Evolutionary conservation across 2,888 invertebrate species (phyloP).

Genomic region (Nomada flava): DNA sequence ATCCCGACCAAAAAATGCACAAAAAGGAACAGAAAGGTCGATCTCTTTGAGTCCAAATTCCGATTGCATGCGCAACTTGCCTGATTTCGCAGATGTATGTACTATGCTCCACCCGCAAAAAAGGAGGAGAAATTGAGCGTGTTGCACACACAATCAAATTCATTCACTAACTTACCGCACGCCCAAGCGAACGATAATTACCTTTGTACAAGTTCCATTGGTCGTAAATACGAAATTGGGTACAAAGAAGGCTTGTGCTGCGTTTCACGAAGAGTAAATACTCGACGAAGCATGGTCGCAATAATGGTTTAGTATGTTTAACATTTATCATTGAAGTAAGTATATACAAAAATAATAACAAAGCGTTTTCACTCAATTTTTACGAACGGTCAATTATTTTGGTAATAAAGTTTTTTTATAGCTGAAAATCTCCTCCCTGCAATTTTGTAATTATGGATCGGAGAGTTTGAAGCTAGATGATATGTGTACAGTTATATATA

Average conservation of each 20-base stretch:
- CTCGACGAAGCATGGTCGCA: neutral
- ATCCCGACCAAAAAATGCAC: neutral
- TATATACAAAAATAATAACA: neutral
- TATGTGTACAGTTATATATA: no score
- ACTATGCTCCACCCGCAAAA: neutral
- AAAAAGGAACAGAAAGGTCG: neutral
- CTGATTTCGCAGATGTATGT: conserved; percentile 53
- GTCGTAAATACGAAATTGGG: conserved; percentile 36
- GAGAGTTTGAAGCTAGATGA: no score
- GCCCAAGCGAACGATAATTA: conserved; percentile 33
- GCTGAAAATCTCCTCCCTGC: no score
- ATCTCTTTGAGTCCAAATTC: conserved; percentile 29
- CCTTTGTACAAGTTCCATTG: conserved; percentile 35
- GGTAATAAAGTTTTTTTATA: no score
- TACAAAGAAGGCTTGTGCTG: conserved; percentile 28
- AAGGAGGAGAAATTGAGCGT: conserved; percentile 27
- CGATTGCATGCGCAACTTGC: conserved; percentile 27
- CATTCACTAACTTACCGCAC: conserved; percentile 44
- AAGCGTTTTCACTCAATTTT: neutral
- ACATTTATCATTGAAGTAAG: neutral
- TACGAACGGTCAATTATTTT: neutral
- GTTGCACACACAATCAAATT: conserved; percentile 36
- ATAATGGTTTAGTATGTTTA: neutral
- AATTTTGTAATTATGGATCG: no score
- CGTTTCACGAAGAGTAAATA: neutral